Evolutionary conservation across 1,140 invertebrate genomes (phyloP).

Genomic region (Ostrea denselamellosa): DNA sequence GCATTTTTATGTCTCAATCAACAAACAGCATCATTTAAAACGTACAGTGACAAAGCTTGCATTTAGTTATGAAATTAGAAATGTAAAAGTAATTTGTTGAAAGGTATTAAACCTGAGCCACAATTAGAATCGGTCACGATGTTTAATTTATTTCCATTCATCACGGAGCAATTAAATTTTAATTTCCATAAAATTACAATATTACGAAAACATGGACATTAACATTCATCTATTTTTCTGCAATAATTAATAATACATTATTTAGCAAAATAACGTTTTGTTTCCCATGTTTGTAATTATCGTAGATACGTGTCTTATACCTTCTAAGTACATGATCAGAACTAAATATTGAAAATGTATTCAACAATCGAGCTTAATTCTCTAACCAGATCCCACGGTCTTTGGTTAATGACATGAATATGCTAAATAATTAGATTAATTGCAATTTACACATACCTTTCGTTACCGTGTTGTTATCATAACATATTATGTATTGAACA

Average conservation of each 20-base stretch:
- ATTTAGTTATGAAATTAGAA: background rate
- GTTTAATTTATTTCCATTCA: background rate
- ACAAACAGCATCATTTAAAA: background rate
- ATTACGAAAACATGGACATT: background rate
- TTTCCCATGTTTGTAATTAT: too few relatives aligned
- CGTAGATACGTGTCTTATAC: too few relatives aligned
- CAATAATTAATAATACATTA: too few relatives aligned
- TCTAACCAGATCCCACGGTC: background rate
- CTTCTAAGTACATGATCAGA: too few relatives aligned
- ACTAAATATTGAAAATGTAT: background rate
- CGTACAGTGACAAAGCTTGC: background rate
- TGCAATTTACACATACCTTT: background rate
- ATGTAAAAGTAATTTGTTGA: conserved; percentile 16
- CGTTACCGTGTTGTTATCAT: background rate
- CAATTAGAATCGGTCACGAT: background rate
- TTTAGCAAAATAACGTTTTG: too few relatives aligned
- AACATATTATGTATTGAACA: background rate
- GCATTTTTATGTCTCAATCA: background rate
- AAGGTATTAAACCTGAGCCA: background rate
- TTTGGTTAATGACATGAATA: background rate
- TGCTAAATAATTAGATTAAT: background rate
- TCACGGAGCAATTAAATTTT: background rate
- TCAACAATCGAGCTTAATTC: background rate
- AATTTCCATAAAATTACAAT: conserved; percentile 25
- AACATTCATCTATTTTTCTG: background rate